phyloP scores from a whole-genome alignment of 2,113 vertebrate genomes.

The Hemiscyllium ocellatum region DNA sequence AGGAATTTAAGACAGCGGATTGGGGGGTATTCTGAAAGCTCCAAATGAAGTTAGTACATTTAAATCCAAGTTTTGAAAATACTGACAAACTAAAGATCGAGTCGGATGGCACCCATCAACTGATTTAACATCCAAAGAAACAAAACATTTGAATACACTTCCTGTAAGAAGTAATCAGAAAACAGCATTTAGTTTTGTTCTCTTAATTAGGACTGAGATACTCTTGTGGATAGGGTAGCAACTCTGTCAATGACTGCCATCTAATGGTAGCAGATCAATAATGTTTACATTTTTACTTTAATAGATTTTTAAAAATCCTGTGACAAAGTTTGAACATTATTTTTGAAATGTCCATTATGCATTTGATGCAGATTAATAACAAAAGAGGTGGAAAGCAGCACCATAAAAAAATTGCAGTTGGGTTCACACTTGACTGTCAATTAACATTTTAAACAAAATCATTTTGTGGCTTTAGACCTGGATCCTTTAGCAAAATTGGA shows the following conservation, averaged over 20 bases:
- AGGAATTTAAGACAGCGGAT: too few species aligned
- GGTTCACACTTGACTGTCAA: neutral
- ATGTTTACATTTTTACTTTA: neutral
- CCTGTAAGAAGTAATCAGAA: neutral
- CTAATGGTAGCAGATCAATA: slow-evolving; percentile 6
- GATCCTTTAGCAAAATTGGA: neutral
- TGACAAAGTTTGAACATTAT: neutral
- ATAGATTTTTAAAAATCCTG: neutral
- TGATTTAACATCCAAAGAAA: neutral
- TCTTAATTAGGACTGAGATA: neutral
- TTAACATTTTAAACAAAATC: neutral
- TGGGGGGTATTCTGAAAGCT: too few species aligned
- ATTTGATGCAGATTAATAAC: neutral
- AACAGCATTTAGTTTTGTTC: neutral
- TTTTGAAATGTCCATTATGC: neutral
- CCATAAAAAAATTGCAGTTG: neutral
- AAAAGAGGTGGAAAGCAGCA: neutral
- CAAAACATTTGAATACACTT: neutral
- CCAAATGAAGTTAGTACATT: too few species aligned
- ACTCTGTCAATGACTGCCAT: slow-evolving; percentile 13
- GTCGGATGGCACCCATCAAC: neutral
- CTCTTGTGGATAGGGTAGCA: neutral
- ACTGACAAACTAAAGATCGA: neutral
- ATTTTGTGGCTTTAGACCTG: neutral
- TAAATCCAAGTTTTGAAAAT: too few species aligned